Evolutionary conservation across 2,888 invertebrate species (phyloP), one percentile per base, ranked within the genome.

Genomic region (Lamellibrachia columna): DNA sequence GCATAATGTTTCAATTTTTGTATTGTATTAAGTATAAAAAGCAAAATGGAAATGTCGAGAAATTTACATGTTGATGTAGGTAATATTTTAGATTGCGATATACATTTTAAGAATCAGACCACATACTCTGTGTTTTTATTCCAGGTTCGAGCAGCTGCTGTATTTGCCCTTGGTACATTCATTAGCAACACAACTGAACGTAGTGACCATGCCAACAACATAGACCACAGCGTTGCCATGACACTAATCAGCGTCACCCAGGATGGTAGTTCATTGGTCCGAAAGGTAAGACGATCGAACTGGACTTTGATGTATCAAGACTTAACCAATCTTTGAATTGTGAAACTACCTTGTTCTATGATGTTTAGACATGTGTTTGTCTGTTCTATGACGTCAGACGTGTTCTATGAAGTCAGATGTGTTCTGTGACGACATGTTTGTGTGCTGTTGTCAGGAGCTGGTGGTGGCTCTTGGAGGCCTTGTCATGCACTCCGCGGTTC

Each of bases 111-210:
- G 40, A 40, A 40, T 40, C 40, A 40, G 0, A 40, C 40, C 40
- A 40, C 40, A 40, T 40, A 40, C 40, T 75, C 4, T 75, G 22
- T 11, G 75, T 75, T 75, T 75, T 75, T 22, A 2, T 53, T 90
- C 90, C 93, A 98, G 98, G 98, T 98, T 91, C 97, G 99, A 93
- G 99, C 99, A 15, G 98, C 99, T 1, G 98, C 98, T 91, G 99
- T 99, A 7, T 99, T 98, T 97, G 99, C 99, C 22, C 97, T 99
- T 93, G 99, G 99, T 7, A 98, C 99, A 52, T 99, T 99, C 97
- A 98, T 99, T 95, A 98, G 98, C 75, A 98, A 98, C 90, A 97
- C 97, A 53, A 94, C 95, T 28, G 98, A 98, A 96, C 97, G 99
- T 95, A 98, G 98, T 92, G 98, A 99, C 96, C 99, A 99, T 97